These are phyloP conservation scores for Lypha dubia DNA, from an alignment of 2,888 invertebrate species.

Conservation along the genomic window DNA sequence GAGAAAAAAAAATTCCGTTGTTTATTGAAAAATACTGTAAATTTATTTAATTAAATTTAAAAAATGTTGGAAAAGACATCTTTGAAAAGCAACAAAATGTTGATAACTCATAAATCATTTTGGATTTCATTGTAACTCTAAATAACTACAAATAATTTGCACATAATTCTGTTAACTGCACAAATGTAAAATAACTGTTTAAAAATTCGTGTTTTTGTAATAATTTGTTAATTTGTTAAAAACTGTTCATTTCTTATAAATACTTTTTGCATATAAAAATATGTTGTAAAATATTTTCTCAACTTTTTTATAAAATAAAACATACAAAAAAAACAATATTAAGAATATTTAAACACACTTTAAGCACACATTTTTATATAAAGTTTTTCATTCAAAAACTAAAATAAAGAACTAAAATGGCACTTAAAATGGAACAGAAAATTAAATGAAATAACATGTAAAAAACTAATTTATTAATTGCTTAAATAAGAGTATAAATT, in stretches of 20 bases:
- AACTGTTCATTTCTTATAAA: constrained; percentile 24
- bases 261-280: constrained; percentile 39
- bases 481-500: constrained; percentile 50
- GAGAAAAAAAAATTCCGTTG: too few relatives aligned
- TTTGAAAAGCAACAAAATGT: background rate
- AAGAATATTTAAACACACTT: constrained; percentile 54
- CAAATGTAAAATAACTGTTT: constrained; percentile 58
- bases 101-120: background rate
- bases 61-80: background rate
- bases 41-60: too few relatives aligned
- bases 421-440: constrained; percentile 55
- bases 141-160: constrained; percentile 65
- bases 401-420: constrained; percentile 22
- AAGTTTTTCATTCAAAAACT: constrained; percentile 60
- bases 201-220: constrained; percentile 61
- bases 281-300: constrained; percentile 68
- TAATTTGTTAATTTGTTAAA: constrained; percentile 40
- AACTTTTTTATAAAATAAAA: constrained; percentile 36
- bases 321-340: constrained; percentile 34
- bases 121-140: constrained; percentile 28
- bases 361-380: constrained; percentile 70
- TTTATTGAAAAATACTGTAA: too few relatives aligned
- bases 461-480: constrained; percentile 55
- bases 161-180: constrained; percentile 63
- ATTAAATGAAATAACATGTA: constrained; percentile 46